Conservation (phyloP, 2,797 vertebrate genomes). For the Anas georgica region DNA sequence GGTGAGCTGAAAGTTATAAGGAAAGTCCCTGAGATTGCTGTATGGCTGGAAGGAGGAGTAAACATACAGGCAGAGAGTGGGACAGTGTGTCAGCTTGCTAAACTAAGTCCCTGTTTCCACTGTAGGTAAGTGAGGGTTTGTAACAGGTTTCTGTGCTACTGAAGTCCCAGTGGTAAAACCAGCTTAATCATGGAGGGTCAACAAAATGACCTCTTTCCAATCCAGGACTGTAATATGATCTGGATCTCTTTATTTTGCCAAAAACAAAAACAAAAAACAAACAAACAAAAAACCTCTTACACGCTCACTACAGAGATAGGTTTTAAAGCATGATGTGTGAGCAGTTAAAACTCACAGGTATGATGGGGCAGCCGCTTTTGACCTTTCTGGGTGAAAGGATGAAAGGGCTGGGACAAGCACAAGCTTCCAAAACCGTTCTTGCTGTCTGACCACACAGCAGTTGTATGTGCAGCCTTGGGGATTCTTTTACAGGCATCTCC, state of each 20-base stretch:
- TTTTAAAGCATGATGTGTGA: accelerated
- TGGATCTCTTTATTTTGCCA: not conserved
- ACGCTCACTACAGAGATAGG: not conserved
- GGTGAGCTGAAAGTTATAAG: constrained; percentile 12
- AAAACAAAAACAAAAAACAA: not conserved
- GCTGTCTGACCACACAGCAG: not conserved
- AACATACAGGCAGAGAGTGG: not conserved
- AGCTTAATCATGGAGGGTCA: not conserved
- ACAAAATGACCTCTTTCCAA: constrained; percentile 7
- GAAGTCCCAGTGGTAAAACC: not conserved
- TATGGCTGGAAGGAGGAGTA: not conserved
- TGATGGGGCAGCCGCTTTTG: not conserved
- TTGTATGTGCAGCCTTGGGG: not conserved
- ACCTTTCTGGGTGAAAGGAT: constrained; percentile 15
- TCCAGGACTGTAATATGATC: not conserved
- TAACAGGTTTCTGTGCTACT: not conserved
- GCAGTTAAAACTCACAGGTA: not conserved
- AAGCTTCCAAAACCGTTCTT: not conserved
- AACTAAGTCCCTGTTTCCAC: constrained; percentile 2
- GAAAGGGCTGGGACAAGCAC: not conserved
- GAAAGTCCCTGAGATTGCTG: not conserved
- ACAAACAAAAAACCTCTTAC: not conserved
- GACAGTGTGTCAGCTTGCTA: not conserved
- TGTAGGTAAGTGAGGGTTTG: not conserved
- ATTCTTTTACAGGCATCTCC: not conserved